Percentiles rank a stretch among this genome's conserved stretches.
phyloP scores from a whole-genome alignment of 92 coral and sea anemone species.

The Montipora capitata region DNA sequence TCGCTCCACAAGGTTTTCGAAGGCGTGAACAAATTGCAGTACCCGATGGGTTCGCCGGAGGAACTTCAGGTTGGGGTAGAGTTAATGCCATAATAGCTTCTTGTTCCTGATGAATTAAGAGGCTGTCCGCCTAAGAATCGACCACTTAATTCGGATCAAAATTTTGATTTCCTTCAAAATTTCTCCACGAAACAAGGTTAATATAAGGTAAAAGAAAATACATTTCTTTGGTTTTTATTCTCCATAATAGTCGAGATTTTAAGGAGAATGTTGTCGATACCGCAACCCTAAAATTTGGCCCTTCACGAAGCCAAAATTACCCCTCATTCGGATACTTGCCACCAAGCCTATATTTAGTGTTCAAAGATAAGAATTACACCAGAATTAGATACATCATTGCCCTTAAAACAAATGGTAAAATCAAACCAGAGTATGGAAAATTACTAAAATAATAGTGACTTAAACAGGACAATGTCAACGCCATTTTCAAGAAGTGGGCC shows the following conservation, averaged over 20 bases:
- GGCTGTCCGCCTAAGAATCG: conserved; percentile 3
- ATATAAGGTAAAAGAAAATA: background rate
- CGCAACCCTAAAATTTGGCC: conserved; percentile 7
- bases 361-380: background rate
- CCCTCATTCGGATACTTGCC: background rate
- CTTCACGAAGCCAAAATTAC: background rate
- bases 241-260: conserved; percentile 2
- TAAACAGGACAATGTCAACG: background rate
- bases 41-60: too few relatives aligned
- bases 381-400: background rate
- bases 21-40: too few relatives aligned
- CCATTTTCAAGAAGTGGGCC: background rate
- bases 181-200: background rate
- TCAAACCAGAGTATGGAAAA: background rate
- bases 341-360: background rate
- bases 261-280: background rate
- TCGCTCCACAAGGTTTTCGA: too few relatives aligned
- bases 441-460: background rate
- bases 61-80: too few relatives aligned
- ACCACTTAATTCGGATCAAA: background rate
- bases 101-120: background rate
- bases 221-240: background rate
- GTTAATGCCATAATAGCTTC: too few relatives aligned
- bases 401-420: background rate
- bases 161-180: too few relatives aligned